Percentiles rank a stretch among this genome's conserved stretches.
phyloP scores from a whole-genome alignment of 2,113 vertebrate genomes.

The Microtus richardsoni region DNA sequence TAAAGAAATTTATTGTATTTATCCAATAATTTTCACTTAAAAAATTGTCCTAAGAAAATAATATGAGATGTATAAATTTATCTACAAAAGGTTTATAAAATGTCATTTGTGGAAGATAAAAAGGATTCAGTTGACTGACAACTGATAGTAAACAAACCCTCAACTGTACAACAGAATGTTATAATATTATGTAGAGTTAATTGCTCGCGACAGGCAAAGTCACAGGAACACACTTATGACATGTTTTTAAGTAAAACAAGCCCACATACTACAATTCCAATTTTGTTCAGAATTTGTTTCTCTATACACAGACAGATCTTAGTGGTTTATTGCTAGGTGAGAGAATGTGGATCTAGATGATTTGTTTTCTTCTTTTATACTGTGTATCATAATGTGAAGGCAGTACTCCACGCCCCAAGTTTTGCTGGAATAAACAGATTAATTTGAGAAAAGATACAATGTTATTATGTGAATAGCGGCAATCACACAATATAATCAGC shows the following conservation, averaged over 20 bases:
- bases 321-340: conserved; percentile 7
- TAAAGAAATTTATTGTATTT: not conserved
- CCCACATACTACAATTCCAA: not conserved
- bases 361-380: conserved; percentile 53
- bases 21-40: not conserved
- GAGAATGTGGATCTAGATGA: conserved; percentile 22
- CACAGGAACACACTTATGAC: not conserved
- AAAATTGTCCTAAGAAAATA: conserved; percentile 38
- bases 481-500: not conserved
- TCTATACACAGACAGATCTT: not conserved
- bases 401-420: not conserved
- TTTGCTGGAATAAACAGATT: not conserved
- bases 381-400: not conserved
- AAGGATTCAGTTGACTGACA: conserved; percentile 16
- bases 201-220: not conserved
- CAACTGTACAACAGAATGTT: not conserved
- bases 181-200: not conserved
- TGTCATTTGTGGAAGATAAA: not conserved
- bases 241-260: conserved; percentile 39
- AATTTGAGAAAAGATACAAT: not conserved
- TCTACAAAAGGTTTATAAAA: conserved; percentile 5
- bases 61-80: not conserved
- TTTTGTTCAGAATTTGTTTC: not conserved
- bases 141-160: not conserved
- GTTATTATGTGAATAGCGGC: not conserved